phyloP scores from a whole-genome alignment of 2,888 invertebrate species.

The Rhogogaster chlorosoma region DNA sequence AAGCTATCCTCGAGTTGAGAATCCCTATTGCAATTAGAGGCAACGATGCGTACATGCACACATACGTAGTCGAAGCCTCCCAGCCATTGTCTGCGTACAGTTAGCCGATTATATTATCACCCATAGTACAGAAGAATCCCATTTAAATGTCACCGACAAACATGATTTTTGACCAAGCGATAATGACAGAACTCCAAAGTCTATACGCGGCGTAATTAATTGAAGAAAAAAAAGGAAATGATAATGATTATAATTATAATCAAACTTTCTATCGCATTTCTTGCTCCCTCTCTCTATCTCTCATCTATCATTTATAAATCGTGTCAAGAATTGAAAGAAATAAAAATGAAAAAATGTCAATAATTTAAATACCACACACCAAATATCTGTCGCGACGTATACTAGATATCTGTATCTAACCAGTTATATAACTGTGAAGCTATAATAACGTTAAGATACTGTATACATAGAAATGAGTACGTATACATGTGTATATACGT shows the following conservation, averaged over 20 bases:
- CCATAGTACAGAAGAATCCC: slow-evolving; percentile 29
- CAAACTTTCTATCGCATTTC: too few species aligned
- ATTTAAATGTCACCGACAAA: slow-evolving; percentile 28
- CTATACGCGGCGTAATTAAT: neutral
- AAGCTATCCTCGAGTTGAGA: slow-evolving; percentile 8
- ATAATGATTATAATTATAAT: too few species aligned
- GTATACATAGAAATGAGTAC: neutral
- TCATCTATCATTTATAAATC: too few species aligned
- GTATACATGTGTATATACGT: neutral
- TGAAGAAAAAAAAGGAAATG: too few species aligned
- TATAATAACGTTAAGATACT: neutral
- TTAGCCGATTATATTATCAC: slow-evolving; percentile 67
- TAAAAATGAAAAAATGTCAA: too few species aligned
- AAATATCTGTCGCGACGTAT: neutral
- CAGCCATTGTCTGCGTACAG: slow-evolving; percentile 73
- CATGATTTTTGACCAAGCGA: neutral
- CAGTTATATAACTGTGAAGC: neutral
- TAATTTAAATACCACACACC: too few species aligned
- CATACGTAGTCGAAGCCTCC: slow-evolving; percentile 51
- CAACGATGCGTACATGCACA: slow-evolving; percentile 39
- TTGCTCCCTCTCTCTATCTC: too few species aligned
- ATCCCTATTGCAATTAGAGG: slow-evolving; percentile 42
- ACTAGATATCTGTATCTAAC: neutral
- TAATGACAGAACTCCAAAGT: neutral
- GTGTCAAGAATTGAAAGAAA: too few species aligned